These are phyloP conservation scores for Columba guinea DNA, from an alignment of 2,797 vertebrate species.

Conservation along the genomic window DNA sequence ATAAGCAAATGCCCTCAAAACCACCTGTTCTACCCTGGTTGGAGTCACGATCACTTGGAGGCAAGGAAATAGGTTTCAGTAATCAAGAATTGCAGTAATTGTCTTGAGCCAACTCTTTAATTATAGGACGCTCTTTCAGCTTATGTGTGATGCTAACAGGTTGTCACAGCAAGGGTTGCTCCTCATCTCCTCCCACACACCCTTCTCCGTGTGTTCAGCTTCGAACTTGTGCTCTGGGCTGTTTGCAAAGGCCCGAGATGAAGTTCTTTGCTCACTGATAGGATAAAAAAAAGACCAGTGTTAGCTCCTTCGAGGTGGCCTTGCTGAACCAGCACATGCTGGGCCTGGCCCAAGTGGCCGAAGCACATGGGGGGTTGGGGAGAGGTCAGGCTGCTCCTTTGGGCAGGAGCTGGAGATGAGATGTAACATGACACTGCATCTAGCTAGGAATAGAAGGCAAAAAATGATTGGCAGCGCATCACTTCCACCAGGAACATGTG, in stretches of 20 bases:
- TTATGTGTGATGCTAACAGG: background rate
- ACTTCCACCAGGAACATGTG: rapidly evolving
- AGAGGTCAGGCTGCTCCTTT: background rate
- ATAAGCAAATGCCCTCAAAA: background rate
- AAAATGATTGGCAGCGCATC: background rate
- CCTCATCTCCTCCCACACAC: background rate
- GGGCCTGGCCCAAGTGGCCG: background rate
- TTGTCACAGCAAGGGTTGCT: background rate
- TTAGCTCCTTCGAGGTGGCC: background rate
- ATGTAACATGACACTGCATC: background rate
- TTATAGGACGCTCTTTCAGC: background rate
- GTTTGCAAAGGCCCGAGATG: rapidly evolving
- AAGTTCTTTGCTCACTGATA: background rate
- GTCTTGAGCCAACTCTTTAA: background rate
- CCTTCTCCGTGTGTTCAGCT: background rate
- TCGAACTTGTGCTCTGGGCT: rapidly evolving
- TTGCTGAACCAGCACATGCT: background rate
- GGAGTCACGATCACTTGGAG: background rate
- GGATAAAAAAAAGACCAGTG: background rate
- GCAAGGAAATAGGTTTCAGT: background rate
- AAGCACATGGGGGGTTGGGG: background rate
- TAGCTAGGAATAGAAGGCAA: background rate
- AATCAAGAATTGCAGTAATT: background rate
- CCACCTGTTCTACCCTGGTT: background rate
- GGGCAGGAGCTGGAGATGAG: background rate